Conservation (phyloP, 2,113 vertebrate genomes). For the Miniopterus natalensis region DNA sequence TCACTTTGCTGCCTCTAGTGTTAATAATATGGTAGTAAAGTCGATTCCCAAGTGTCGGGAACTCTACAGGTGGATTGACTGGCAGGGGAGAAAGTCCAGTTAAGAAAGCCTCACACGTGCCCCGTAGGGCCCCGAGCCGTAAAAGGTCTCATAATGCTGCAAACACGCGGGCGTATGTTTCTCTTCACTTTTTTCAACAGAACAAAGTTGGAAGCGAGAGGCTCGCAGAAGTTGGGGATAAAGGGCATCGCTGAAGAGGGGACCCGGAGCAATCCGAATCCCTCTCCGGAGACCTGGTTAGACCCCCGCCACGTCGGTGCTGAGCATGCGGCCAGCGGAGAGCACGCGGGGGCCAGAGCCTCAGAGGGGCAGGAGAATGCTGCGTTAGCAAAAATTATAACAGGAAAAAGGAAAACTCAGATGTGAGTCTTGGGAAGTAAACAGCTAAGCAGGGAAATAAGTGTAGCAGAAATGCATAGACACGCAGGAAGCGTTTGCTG, state of each 20-base stretch:
- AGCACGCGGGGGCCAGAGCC: neutral
- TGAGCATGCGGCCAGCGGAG: neutral
- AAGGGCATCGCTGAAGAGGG: neutral
- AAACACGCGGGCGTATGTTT: neutral
- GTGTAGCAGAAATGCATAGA: neutral
- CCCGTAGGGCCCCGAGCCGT: conserved; percentile 1
- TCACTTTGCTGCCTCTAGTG: conserved; percentile 63
- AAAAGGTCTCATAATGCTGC: neutral
- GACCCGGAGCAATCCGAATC: neutral
- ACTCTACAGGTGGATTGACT: neutral
- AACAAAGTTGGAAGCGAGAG: conserved; percentile 15
- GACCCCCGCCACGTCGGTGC: neutral
- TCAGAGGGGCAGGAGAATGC: neutral
- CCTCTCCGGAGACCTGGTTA: neutral
- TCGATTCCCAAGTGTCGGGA: conserved; percentile 29
- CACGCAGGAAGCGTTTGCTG: neutral
- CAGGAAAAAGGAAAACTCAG: neutral
- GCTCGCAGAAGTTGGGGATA: neutral
- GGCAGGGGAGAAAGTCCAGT: neutral
- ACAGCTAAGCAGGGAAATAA: neutral
- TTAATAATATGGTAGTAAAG: conserved; percentile 54
- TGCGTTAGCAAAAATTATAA: neutral
- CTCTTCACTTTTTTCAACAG: conserved; percentile 1
- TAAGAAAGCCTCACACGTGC: neutral
- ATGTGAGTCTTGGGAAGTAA: neutral